Conservation (phyloP, 1,140 invertebrate genomes). For the Papilio machaon region DNA sequence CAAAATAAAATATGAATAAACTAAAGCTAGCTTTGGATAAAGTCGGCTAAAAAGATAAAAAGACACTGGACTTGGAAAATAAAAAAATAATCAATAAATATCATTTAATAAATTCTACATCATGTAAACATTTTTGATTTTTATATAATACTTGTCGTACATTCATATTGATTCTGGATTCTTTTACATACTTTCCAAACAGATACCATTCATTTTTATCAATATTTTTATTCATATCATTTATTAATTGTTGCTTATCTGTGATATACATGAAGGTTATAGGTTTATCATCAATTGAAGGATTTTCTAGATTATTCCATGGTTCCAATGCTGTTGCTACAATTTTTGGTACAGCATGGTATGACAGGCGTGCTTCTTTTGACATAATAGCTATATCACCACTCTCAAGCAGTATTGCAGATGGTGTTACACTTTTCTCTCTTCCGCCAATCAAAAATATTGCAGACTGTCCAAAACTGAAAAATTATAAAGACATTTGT, state of each 20-base stretch:
- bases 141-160: slow-evolving; percentile 74
- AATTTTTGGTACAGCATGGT: slow-evolving; percentile 93
- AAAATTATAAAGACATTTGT: slow-evolving; percentile 50
- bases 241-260: slow-evolving; percentile 47
- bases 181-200: slow-evolving; percentile 63
- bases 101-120: slow-evolving; percentile 53
- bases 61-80: slow-evolving; percentile 38
- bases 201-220: slow-evolving; percentile 55
- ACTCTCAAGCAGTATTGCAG: slow-evolving; percentile 87
- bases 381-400: slow-evolving; percentile 94
- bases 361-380: slow-evolving; percentile 87
- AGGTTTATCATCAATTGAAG: slow-evolving; percentile 36
- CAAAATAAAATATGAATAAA: slow-evolving; percentile 41
- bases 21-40: not conserved
- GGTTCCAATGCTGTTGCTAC: slow-evolving; percentile 74
- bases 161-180: slow-evolving; percentile 78
- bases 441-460: slow-evolving; percentile 92
- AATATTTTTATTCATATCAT: slow-evolving; percentile 53
- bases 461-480: slow-evolving; percentile 93
- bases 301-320: slow-evolving; percentile 76
- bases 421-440: slow-evolving; percentile 84
- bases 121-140: slow-evolving; percentile 62
- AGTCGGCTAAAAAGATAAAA: slow-evolving; percentile 11
- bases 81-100: slow-evolving; percentile 43
- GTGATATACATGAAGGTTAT: slow-evolving; percentile 57